Percentiles rank a stretch among this genome's conserved stretches.
Conservation (phyloP, 2,797 vertebrate genomes). For the Cercopithecus neglectus region DNA sequence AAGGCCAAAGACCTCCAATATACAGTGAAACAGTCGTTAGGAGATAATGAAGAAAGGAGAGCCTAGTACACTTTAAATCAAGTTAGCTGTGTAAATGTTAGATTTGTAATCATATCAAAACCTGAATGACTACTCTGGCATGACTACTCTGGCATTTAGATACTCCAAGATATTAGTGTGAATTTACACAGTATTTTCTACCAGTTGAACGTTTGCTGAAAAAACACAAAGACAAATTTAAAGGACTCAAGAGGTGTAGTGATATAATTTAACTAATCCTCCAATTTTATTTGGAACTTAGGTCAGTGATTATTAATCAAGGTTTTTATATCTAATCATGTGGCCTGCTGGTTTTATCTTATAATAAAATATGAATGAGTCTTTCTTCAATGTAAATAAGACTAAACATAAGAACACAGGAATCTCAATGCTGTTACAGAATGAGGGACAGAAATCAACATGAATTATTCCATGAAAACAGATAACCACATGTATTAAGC, state of each 20-base stretch:
- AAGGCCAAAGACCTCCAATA: background rate
- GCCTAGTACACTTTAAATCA: background rate
- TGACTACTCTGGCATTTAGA: constrained; percentile 27
- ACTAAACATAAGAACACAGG: constrained; percentile 15
- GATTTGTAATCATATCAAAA: constrained; percentile 18
- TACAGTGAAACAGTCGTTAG: background rate
- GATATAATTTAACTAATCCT: background rate
- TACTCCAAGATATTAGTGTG: background rate
- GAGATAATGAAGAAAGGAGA: constrained; percentile 24
- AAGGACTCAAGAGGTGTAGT: background rate
- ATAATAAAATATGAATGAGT: background rate
- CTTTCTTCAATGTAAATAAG: constrained; percentile 45
- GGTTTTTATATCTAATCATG: constrained; percentile 5
- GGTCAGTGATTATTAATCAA: constrained; percentile 33
- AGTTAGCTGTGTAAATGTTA: constrained; percentile 19
- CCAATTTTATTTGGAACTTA: constrained; percentile 31
- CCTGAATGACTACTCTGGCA: background rate
- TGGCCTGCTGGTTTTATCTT: background rate
- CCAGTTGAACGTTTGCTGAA: constrained; percentile 20
- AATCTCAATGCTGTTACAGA: background rate
- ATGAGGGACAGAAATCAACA: background rate
- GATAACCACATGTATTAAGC: background rate
- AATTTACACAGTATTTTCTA: constrained; percentile 49
- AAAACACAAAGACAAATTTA: constrained; percentile 23
- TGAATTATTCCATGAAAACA: background rate